Conservation (phyloP, 2,797 vertebrate species). For the Erethizon dorsatum region DNA sequence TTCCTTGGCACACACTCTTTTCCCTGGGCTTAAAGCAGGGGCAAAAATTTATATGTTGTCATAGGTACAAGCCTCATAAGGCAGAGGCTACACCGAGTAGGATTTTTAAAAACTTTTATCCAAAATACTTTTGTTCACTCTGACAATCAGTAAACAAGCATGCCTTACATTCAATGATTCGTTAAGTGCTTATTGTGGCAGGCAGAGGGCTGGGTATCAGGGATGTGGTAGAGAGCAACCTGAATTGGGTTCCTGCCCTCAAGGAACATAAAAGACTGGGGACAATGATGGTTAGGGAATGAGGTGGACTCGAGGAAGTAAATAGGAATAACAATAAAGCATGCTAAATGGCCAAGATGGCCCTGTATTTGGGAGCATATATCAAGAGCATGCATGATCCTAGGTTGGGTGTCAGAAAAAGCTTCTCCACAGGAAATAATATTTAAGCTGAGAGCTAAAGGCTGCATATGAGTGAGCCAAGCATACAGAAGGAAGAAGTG, state of each 20-base stretch:
- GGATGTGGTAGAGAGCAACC: not conserved
- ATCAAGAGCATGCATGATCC: not conserved
- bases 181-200: not conserved
- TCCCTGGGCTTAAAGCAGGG: not conserved
- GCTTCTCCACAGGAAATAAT: constrained; percentile 67
- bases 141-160: not conserved
- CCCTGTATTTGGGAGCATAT: not conserved
- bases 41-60: not conserved
- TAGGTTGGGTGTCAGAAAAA: not conserved
- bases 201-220: not conserved
- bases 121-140: not conserved
- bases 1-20: not conserved
- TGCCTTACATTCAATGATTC: not conserved
- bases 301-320: not conserved
- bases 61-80: not conserved
- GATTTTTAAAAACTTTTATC: not conserved
- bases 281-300: not conserved
- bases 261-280: not conserved
- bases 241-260: not conserved
- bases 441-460: constrained; percentile 50
- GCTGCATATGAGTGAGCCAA: constrained; percentile 20
- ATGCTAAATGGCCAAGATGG: fast-evolving
- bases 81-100: not conserved
- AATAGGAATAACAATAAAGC: not conserved
- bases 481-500: constrained; percentile 49